Evolutionary conservation across 2,113 vertebrate species (phyloP).

Genomic region (Serranochromis macrocephalus): DNA sequence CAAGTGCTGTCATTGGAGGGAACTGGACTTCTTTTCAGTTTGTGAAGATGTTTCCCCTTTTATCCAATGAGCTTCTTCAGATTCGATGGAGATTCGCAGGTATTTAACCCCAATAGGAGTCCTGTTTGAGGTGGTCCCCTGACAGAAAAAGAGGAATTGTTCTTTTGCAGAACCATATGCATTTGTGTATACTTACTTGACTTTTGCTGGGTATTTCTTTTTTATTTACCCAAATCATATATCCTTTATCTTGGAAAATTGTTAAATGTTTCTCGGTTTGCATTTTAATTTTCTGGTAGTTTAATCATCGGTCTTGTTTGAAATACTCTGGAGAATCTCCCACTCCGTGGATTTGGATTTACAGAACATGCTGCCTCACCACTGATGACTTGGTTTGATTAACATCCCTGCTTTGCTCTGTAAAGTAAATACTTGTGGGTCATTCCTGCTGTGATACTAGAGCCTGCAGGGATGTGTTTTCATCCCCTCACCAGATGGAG

Average conservation of each 20-base stretch:
- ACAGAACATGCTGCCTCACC: conserved; percentile 5
- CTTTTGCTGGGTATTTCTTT: not conserved
- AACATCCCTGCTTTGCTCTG: not conserved
- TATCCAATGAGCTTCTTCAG: not conserved
- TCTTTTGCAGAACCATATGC: not conserved
- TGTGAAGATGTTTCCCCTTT: not conserved
- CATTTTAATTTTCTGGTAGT: not conserved
- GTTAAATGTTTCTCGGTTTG: not conserved
- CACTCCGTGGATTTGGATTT: not conserved
- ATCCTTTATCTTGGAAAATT: not conserved
- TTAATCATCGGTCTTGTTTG: not conserved
- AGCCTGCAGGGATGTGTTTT: not conserved
- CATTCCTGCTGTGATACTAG: conserved; percentile 2
- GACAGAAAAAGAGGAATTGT: not conserved
- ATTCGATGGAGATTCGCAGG: not conserved
- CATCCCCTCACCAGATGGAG: not conserved
- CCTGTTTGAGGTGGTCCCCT: not conserved
- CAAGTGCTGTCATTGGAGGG: not conserved
- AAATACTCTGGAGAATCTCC: conserved; percentile 1
- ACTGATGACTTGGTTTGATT: not conserved
- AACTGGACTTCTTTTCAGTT: not conserved
- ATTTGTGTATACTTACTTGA: not conserved
- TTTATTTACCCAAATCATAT: not conserved
- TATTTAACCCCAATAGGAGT: not conserved
- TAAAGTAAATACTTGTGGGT: not conserved